These are phyloP conservation scores for Proctacanthus coquilletti DNA, from an alignment of 1,140 invertebrate species.

Conservation along the genomic window DNA sequence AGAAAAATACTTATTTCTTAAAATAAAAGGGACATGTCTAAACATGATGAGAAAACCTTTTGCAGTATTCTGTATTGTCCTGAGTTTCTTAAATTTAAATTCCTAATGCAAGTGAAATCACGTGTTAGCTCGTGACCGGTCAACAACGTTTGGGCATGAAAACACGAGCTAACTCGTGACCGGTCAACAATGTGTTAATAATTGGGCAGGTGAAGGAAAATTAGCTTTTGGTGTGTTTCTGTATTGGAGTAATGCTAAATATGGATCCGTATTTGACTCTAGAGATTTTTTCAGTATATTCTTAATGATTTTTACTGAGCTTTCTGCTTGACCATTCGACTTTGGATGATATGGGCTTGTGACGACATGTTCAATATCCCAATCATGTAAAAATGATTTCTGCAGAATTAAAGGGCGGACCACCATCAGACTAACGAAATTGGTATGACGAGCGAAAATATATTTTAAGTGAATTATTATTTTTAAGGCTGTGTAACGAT, in stretches of 20 bases:
- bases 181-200: too few relatives aligned
- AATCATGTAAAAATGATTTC: slow-evolving; percentile 5
- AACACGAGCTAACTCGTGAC: too few relatives aligned
- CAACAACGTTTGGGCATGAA: too few relatives aligned
- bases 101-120: too few relatives aligned
- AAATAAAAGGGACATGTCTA: too few relatives aligned
- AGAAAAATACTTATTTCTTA: too few relatives aligned
- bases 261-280: slow-evolving; percentile 7
- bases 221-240: slow-evolving; percentile 9
- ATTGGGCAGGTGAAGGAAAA: slow-evolving; percentile 8
- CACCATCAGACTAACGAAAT: slow-evolving; percentile 7
- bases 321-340: slow-evolving; percentile 8
- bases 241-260: slow-evolving; percentile 9
- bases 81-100: too few relatives aligned
- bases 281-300: slow-evolving; percentile 3
- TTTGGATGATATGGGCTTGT: slow-evolving; percentile 2
- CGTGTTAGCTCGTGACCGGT: too few relatives aligned
- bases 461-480: slow-evolving; percentile 5
- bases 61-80: too few relatives aligned
- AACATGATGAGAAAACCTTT: too few relatives aligned
- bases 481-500: neutral
- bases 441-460: slow-evolving; percentile 7
- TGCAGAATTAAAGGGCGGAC: slow-evolving; percentile 6
- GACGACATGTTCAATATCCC: slow-evolving; percentile 1
- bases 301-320: slow-evolving; percentile 1